Evolutionary conservation across 2,113 vertebrate species (phyloP), one percentile per base, ranked within the genome.

Genomic region (Leucosticte australis): DNA sequence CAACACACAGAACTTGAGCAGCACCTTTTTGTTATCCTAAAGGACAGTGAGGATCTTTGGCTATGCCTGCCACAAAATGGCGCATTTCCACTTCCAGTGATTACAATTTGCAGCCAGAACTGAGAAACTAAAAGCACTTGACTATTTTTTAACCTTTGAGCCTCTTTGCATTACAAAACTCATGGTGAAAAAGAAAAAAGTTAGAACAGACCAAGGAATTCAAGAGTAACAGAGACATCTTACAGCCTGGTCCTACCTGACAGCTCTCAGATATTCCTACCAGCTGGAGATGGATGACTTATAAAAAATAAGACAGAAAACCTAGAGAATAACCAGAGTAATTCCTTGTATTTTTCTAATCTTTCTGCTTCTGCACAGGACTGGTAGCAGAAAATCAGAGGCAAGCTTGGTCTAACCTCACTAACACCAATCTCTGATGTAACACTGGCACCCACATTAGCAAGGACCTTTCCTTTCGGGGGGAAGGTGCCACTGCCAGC

Each of bases 41-140:
- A 28, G 50, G n/a, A 75, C 20, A 31, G 5, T 4, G 2, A 3
- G 42, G 39, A 23, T 67, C 39, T 86, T 52, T 50, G 33, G 7
- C 19, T 35, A 62, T 56, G 60, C 35, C 65, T 39, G 33, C 15
- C 46, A 55, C 30, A 55, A 33, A 88, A 24, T 19, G 44, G 8
- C 1, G 1, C 2, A 0, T 28, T 64, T 55, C 28, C 12, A 57
- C 14, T 69, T 52, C 24, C 46, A 49, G 30, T 4, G 0, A 41
- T 22, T 35, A n/a, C 15, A 44, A 5, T 27, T 62, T 68, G 57
- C 46, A 42, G 50, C 30, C 39, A 80, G 57, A 94, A 71, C 13
- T 21, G 31, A 75, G 49, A 59, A 59, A 63, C 16, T 41, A 33
- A 28, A 63, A 74, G 5, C 2, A 1, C n/a, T 31, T 2, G 1